Conservation (phyloP, 1,140 invertebrate species). For the Branchinecta lynchi region DNA sequence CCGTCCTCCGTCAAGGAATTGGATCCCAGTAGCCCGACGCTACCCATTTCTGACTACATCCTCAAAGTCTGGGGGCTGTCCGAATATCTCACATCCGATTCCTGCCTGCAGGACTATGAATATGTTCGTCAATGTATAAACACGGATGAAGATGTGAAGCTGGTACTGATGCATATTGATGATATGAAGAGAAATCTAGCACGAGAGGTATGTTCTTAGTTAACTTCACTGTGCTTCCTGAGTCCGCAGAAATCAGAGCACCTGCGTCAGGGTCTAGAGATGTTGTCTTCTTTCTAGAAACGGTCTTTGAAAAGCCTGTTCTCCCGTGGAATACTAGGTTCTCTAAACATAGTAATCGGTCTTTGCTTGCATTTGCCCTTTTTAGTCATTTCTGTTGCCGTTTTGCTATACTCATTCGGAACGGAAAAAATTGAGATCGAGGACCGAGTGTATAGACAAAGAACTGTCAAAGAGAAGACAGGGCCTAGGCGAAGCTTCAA, state of each 20-base stretch:
- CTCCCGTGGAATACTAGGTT: too few relatives aligned
- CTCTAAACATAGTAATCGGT: too few relatives aligned
- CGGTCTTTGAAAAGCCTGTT: too few relatives aligned
- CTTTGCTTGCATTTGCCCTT: too few relatives aligned
- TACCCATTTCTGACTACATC: conserved; percentile 39
- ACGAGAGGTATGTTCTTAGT: conserved; percentile 22
- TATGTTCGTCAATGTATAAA: conserved; percentile 88
- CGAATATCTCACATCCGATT: conserved; percentile 49
- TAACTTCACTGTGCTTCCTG: conserved; percentile 19
- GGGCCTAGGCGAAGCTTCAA: too few relatives aligned
- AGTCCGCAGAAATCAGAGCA: neutral
- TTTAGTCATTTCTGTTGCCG: too few relatives aligned
- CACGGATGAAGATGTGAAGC: conserved; percentile 69
- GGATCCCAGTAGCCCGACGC: neutral
- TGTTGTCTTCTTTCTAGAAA: conserved; percentile 20
- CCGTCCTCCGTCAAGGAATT: neutral
- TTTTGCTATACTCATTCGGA: too few relatives aligned
- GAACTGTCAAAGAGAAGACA: too few relatives aligned
- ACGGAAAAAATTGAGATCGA: too few relatives aligned
- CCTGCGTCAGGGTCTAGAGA: neutral
- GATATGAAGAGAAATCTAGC: conserved; percentile 35
- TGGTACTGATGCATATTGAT: conserved; percentile 39
- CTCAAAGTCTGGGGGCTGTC: conserved; percentile 60
- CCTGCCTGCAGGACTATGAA: conserved; percentile 66
- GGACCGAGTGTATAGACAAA: too few relatives aligned